Conservation (phyloP, 2,797 vertebrate species). For the Neomorphus geoffroyi region DNA sequence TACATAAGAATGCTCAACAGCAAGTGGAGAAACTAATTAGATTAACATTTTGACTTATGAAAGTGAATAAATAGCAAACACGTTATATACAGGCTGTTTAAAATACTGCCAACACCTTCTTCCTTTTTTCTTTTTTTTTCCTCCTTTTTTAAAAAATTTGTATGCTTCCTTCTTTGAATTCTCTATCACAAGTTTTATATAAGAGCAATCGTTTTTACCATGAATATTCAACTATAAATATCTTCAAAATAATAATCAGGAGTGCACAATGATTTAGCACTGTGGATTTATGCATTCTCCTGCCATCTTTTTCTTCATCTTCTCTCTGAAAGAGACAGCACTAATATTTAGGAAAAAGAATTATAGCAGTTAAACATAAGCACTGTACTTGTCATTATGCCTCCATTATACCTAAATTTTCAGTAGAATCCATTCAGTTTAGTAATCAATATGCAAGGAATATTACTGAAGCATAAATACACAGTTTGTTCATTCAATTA, state of each 20-base stretch:
- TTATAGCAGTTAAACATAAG: background rate
- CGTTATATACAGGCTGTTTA: background rate
- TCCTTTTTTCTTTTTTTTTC: rapidly evolving
- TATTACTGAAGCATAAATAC: background rate
- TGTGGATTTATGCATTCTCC: background rate
- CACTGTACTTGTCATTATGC: rapidly evolving
- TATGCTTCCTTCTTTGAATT: background rate
- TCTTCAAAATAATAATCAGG: background rate
- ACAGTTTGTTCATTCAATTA: background rate
- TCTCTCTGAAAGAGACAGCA: background rate
- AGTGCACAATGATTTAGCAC: background rate
- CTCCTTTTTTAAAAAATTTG: background rate
- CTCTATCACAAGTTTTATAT: background rate
- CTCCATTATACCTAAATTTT: background rate
- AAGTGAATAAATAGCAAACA: background rate
- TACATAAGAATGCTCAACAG: background rate
- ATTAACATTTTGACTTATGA: background rate
- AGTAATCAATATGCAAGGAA: background rate
- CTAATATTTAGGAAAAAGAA: background rate
- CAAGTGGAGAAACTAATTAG: background rate
- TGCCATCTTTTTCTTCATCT: background rate
- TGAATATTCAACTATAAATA: background rate
- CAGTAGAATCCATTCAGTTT: background rate
- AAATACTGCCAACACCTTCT: background rate
- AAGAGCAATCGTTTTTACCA: background rate